These are phyloP conservation scores for Fulmarus glacialis DNA, from an alignment of 2,113 vertebrate genomes.

Conservation along the genomic window DNA sequence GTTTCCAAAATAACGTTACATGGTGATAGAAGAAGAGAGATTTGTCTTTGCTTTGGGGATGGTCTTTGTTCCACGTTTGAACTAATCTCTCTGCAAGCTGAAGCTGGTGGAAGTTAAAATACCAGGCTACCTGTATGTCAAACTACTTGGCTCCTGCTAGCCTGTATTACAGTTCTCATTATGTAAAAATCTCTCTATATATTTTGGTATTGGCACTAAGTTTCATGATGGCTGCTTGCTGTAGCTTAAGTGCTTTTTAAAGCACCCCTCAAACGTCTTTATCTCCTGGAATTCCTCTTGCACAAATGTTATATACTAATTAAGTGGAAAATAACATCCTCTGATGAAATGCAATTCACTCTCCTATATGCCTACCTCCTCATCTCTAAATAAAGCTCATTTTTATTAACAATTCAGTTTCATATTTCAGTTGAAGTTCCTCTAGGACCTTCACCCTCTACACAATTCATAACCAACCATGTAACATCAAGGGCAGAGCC, in stretches of 20 bases:
- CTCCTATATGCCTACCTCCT: not conserved
- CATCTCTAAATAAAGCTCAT: not conserved
- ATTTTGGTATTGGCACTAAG: not conserved
- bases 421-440: not conserved
- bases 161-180: not conserved
- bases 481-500: not conserved
- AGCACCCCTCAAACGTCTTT: not conserved
- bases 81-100: not conserved
- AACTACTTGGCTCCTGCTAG: not conserved
- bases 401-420: not conserved
- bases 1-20: not conserved
- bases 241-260: not conserved
- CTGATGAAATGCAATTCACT: not conserved
- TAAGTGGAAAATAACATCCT: conserved; percentile 24
- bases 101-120: not conserved
- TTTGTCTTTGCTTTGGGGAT: not conserved
- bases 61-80: not conserved
- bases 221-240: not conserved
- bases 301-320: not conserved
- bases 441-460: not conserved
- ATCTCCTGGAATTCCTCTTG: not conserved
- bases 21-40: not conserved
- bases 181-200: not conserved
- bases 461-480: not conserved
- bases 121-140: not conserved